Conservation (phyloP, 2,888 invertebrate genomes). For the Drosophila colorata region DNA sequence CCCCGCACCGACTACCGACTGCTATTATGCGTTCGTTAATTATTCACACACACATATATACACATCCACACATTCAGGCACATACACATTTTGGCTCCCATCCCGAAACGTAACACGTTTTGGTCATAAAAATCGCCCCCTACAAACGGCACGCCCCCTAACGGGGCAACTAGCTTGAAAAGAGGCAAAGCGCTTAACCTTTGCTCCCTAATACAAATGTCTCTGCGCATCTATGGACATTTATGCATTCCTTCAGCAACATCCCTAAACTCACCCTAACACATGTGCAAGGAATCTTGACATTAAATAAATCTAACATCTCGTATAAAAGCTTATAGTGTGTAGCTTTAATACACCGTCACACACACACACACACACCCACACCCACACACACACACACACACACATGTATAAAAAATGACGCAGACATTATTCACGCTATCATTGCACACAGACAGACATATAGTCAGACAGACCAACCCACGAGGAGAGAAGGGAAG, state of each 20-base stretch:
- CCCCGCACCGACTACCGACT: conserved; percentile 55
- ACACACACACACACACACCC: conserved; percentile 36
- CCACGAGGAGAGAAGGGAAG: background rate
- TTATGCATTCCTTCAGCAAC: conserved; percentile 57
- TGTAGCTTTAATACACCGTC: conserved; percentile 69
- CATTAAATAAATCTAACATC: conserved; percentile 78
- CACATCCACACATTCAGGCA: background rate
- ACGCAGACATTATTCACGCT: conserved; percentile 81
- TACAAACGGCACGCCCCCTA: conserved; percentile 66
- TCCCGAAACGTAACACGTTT: conserved; percentile 69
- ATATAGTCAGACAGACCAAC: conserved; percentile 11
- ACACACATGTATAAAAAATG: conserved; percentile 67
- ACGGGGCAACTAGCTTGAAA: conserved; percentile 58
- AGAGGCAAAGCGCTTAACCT: conserved; percentile 62
- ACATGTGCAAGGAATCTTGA: conserved; percentile 56
- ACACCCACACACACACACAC: conserved; percentile 21
- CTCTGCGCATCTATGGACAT: conserved; percentile 66
- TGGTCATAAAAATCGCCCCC: conserved; percentile 76
- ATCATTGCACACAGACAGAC: conserved; percentile 64
- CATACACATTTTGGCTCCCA: conserved; percentile 13
- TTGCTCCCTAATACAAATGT: conserved; percentile 57
- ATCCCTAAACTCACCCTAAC: conserved; percentile 22
- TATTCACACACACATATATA: conserved; percentile 65
- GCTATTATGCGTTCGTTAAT: conserved; percentile 80
- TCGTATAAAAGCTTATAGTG: conserved; percentile 63